Base-by-base conservation (phyloP, 2,888 invertebrate genomes). In the Brenthis hecate region DNA sequence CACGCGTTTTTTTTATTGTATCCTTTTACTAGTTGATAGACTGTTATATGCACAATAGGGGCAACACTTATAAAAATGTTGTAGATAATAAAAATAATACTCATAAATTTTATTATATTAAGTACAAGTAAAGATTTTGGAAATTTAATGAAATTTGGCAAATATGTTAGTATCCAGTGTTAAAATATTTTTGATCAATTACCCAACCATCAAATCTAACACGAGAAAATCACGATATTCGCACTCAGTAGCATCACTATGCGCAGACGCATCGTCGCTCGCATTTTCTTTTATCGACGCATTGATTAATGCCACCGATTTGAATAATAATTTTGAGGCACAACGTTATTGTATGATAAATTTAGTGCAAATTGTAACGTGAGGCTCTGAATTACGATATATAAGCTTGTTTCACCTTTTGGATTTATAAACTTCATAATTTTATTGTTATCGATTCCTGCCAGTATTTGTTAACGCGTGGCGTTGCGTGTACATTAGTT, bases 321-420 rank as follows among this genome's bases (percentile, higher is more conserved):
- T 92, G 89, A 92, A 92, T 92, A 92, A 92, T 92, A 91, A 91
- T 92, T 89, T 91, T 89, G 86, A 87, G 88, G 86, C 88, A 90
- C 89, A 88, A 91, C 89, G 89, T 92, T 92, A 92, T 91, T 91
- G 91, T 92, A 88, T 91, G 91, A 92, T 92, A 91, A 92, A 91
- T 92, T 92, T 91, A 91, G 92, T 92, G 92, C 89, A 90, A 91
- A 92, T 91, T 91, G 91, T 92, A 88, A 90, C 85, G 83, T 85
- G 86, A 85, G 70, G 56, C 64, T 56, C 61, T 66, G 69, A 72
- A 66, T 72, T 69, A 69, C 66, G 55, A 66, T 66, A 66, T 61
- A 61, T 56, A 67, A 19, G 43, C 56, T 28, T 51, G 61, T 67
- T 56, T 56, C 53, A 13, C 47, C 62, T 54, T 54, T 62, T 62